Conservation (phyloP, 1,140 invertebrate species). For the Melanaphis sacchari region DNA sequence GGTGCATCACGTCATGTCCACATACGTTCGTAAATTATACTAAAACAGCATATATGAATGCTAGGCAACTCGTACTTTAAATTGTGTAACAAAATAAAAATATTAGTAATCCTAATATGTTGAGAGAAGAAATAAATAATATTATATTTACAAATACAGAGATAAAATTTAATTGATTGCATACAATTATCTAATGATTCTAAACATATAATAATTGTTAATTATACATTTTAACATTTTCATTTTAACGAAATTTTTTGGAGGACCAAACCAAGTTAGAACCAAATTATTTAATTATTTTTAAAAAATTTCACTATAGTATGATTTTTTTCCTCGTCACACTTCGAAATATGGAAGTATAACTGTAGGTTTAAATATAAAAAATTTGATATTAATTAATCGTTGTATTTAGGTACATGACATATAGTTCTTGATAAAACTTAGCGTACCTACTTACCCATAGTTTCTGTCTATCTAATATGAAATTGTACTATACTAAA, state of each 20-base stretch:
- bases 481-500: too few species aligned
- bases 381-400: neutral
- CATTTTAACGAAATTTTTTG: too few species aligned
- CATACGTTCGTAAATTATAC: neutral
- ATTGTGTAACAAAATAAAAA: neutral
- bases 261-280: too few species aligned
- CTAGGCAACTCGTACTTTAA: neutral
- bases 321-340: too few species aligned
- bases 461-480: too few species aligned
- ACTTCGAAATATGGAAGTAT: too few species aligned
- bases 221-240: neutral
- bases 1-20: neutral
- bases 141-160: neutral
- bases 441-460: too few species aligned
- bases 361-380: neutral
- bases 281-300: too few species aligned
- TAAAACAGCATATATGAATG: neutral
- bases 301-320: too few species aligned
- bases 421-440: neutral
- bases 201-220: neutral
- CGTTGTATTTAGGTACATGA: neutral
- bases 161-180: neutral
- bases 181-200: neutral
- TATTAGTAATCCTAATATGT: neutral
- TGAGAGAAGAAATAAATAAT: neutral